phyloP scores from a whole-genome alignment of 2,113 vertebrate species.

The Lampris megalopsis region DNA sequence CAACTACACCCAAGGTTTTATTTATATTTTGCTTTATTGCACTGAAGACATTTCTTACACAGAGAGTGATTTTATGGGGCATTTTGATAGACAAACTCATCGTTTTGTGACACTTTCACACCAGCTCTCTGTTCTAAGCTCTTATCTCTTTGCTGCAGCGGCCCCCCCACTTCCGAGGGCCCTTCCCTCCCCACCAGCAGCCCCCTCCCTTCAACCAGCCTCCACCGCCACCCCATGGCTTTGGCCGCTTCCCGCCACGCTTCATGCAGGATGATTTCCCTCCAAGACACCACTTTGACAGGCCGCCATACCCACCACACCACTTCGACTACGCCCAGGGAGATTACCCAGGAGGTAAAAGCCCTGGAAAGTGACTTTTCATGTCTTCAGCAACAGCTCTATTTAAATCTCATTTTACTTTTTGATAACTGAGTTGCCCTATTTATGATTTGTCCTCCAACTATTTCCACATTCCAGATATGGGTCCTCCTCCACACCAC shows the following conservation, averaged over 20 bases:
- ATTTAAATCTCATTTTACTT: background rate
- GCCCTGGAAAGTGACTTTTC: background rate
- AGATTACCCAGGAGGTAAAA: slow-evolving; percentile 90
- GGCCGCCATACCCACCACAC: slow-evolving; percentile 92
- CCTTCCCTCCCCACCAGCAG: slow-evolving; percentile 96
- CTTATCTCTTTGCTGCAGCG: slow-evolving; percentile 73
- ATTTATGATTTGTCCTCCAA: slow-evolving; percentile 7
- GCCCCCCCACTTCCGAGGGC: slow-evolving; percentile 95
- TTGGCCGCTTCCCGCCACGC: slow-evolving; percentile 95
- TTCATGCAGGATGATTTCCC: slow-evolving; percentile 99
- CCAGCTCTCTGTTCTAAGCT: no score
- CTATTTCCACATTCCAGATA: slow-evolving; percentile 78
- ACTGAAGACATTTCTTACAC: no score
- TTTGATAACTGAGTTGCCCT: background rate
- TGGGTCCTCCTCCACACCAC: slow-evolving; percentile 96
- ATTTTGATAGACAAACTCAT: no score
- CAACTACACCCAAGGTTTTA: no score
- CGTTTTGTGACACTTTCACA: no score
- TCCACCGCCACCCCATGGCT: slow-evolving; percentile 93
- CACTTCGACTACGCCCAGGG: slow-evolving; percentile 96
- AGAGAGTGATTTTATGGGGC: no score
- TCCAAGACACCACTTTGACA: slow-evolving; percentile 94
- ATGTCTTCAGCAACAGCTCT: background rate
- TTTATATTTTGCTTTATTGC: no score
- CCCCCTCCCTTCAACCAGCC: slow-evolving; percentile 97